Base-by-base conservation (phyloP, 2,888 invertebrate genomes). In the Listrodromus nycthemerus region DNA sequence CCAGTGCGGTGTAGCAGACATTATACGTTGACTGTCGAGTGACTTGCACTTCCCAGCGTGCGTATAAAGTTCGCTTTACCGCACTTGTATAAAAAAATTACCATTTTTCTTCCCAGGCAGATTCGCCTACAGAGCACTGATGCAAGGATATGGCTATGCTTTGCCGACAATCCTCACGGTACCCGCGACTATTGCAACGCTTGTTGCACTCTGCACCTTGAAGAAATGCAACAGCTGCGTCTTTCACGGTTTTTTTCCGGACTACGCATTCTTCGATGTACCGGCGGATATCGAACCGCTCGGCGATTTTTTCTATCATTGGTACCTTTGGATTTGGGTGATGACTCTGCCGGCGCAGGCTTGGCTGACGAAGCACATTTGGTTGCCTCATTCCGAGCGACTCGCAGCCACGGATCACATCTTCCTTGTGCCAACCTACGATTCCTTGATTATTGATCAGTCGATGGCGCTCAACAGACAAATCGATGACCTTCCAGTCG, bases 61-160 rank as follows among this genome's bases (percentile, higher is more conserved):
- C 33, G 33, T 33, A 33, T 33, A 33, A 33, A 33, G 33, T 33
- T 33, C 33, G 33, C 24, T 33, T 33, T 8, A 8, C 33, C 33
- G 33, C 33, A 33, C 33, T 33, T 8, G 33, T 33, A 8, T 33
- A 1, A 8, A 0, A 0, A 33, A 33, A 8, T 33, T 0, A 8
- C 8, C 8, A 33, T 33, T 33, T 76, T 82, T 76, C 84, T 88
- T 88, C 88, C 80, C 92, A 94, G 94, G 96, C 4, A 98, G 97
- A 94, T 97, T 97, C 87, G 96, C 98, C 0, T 98, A 97, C 94
- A 97, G 97, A 94, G 97, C 98, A 85, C 96, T 97, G 92, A 98
- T 99, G 91, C 98, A 98, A 92, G 95, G 96, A 75, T 96, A 98
- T 92, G 97, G 98, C 88, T 98, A 97, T 89, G 97, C 98, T 0